phyloP scores from a whole-genome alignment of 2,888 invertebrate species.

The Archips crataeganus region DNA sequence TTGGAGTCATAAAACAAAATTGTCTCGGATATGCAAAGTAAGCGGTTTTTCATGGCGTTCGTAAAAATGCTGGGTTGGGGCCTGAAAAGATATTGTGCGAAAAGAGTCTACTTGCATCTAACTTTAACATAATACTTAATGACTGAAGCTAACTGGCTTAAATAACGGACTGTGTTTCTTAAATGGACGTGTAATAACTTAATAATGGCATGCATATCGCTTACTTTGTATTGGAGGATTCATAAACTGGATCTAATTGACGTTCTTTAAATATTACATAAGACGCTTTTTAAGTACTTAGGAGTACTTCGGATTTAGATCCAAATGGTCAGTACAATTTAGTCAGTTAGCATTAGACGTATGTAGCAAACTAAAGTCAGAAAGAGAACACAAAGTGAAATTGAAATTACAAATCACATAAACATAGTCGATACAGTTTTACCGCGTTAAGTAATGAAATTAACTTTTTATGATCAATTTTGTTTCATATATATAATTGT shows the following conservation, averaged over 20 bases:
- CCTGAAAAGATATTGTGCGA: conserved; percentile 24
- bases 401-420: not conserved
- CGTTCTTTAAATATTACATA: not conserved
- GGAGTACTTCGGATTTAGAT: not conserved
- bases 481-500: not conserved
- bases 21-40: conserved; percentile 42
- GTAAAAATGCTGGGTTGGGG: conserved; percentile 32
- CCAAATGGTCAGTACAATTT: not conserved
- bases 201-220: not conserved
- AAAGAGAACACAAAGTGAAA: not conserved
- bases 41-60: conserved; percentile 38
- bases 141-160: not conserved
- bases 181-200: not conserved
- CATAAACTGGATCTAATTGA: not conserved
- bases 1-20: conserved; percentile 37
- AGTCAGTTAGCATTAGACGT: not conserved
- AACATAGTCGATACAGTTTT: conserved; percentile 9
- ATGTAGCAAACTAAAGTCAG: not conserved
- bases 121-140: conserved; percentile 10
- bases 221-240: not conserved
- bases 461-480: conserved; percentile 4
- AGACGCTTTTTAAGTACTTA: not conserved
- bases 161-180: not conserved
- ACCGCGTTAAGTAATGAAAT: conserved; percentile 3
- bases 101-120: conserved; percentile 12